Evolutionary conservation across 2,888 invertebrate species (phyloP).

Genomic region (Argynnis bischoffii): DNA sequence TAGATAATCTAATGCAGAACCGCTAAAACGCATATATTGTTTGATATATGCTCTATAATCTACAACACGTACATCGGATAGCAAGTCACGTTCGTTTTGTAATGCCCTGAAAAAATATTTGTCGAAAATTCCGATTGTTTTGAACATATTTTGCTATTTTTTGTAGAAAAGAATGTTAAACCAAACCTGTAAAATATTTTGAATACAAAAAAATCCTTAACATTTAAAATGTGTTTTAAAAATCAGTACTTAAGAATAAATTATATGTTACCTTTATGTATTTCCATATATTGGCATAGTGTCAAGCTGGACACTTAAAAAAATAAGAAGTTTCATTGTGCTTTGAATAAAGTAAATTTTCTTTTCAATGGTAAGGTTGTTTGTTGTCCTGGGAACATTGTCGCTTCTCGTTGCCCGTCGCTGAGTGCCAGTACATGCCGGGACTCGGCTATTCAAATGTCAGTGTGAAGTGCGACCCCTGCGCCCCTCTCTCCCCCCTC

Average conservation of each 20-base stretch:
- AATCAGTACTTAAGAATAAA: conserved; percentile 14
- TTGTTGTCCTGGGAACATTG: conserved; percentile 75
- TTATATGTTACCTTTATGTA: conserved; percentile 15
- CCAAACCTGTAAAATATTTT: neutral
- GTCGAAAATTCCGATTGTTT: conserved; percentile 4
- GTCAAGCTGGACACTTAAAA: conserved; percentile 51
- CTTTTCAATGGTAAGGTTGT: conserved; percentile 76
- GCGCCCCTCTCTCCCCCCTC: conserved; percentile 45
- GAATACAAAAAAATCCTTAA: neutral
- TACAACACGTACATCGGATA: conserved; percentile 27
- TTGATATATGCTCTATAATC: conserved; percentile 51
- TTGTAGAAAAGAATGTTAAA: neutral
- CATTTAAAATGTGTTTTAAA: neutral
- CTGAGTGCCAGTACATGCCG: conserved; percentile 78
- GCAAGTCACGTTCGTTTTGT: conserved; percentile 28
- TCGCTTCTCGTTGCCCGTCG: conserved; percentile 76
- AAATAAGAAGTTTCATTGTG: conserved; percentile 58
- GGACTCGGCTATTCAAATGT: conserved; percentile 81
- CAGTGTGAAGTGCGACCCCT: conserved; percentile 66
- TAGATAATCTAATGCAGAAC: conserved; percentile 75
- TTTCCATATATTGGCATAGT: conserved; percentile 36
- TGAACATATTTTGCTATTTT: neutral
- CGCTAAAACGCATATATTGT: conserved; percentile 76
- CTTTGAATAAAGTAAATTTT: conserved; percentile 75
- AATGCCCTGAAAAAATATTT: conserved; percentile 26